Evolutionary conservation across 2,113 vertebrate genomes (phyloP).

Genomic region (Tetraodon nigroviridis): DNA sequence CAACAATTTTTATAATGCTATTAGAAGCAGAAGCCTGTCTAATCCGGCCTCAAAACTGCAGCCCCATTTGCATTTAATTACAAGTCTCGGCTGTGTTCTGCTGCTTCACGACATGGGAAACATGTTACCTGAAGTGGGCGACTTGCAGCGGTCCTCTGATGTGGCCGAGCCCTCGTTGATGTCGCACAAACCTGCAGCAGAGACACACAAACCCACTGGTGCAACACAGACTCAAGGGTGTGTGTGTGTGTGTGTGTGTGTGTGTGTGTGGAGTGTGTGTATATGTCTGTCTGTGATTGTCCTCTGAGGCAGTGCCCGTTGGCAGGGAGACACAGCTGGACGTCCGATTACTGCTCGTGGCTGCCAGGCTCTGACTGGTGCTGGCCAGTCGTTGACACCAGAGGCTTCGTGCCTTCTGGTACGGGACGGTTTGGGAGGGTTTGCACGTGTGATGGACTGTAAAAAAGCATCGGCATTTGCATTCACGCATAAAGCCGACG

Average conservation of each 20-base stretch:
- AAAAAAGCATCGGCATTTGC: slow-evolving; percentile 4
- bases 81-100: neutral
- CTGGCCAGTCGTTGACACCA: slow-evolving; percentile 59
- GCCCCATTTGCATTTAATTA: neutral
- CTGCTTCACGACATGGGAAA: slow-evolving; percentile 44
- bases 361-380: slow-evolving; percentile 60
- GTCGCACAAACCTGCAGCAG: slow-evolving; percentile 86
- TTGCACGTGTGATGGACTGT: neutral
- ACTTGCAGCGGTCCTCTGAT: slow-evolving; percentile 96
- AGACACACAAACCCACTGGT: neutral
- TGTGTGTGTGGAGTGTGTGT: too few relatives aligned
- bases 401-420: slow-evolving; percentile 38
- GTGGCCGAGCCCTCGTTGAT: slow-evolving; percentile 89
- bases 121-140: slow-evolving; percentile 93
- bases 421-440: slow-evolving; percentile 5
- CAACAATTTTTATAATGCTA: slow-evolving; percentile 18
- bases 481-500: slow-evolving; percentile 26
- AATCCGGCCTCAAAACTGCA: neutral
- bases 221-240: neutral
- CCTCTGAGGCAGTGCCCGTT: slow-evolving; percentile 44
- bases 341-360: slow-evolving; percentile 57
- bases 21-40: slow-evolving; percentile 15
- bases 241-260: slow-evolving; percentile 11
- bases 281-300: slow-evolving; percentile 44
- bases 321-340: slow-evolving; percentile 63